Evolutionary conservation across 2,888 invertebrate genomes (phyloP).

Genomic region (Epirrhoe tristata): DNA sequence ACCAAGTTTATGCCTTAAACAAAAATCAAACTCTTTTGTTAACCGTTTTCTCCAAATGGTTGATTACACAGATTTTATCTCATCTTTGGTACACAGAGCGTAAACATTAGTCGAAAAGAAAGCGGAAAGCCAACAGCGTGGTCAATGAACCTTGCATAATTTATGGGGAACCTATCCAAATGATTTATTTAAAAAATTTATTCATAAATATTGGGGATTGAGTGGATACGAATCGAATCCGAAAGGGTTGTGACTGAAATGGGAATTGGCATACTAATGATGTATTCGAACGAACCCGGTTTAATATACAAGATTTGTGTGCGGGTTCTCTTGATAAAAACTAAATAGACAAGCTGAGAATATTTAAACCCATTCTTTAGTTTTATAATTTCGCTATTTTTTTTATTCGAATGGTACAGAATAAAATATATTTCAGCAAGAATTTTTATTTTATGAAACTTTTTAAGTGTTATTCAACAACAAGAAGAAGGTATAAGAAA

Average conservation of each 20-base stretch:
- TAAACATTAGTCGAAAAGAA: conserved; percentile 1
- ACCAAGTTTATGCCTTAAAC: background rate
- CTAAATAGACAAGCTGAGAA: no score
- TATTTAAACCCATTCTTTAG: no score
- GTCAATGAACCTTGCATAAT: conserved; percentile 20
- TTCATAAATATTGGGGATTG: conserved; percentile 13
- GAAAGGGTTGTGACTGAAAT: background rate
- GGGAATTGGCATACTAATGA: background rate
- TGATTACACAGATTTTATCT: background rate
- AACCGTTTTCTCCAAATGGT: background rate
- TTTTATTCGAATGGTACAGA: no score
- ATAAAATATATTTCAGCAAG: no score
- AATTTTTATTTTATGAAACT: no score
- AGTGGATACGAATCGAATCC: background rate
- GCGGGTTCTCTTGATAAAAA: no score
- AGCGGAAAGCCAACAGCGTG: background rate
- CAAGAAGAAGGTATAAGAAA: no score
- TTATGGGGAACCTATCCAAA: conserved; percentile 14
- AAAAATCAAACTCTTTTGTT: background rate
- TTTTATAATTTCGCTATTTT: no score
- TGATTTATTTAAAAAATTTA: conserved; percentile 24
- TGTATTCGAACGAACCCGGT: background rate
- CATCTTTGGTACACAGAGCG: conserved; percentile 1
- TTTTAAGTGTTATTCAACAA: no score
- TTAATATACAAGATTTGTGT: no score